Evolutionary conservation across 2,113 vertebrate species (phyloP), one percentile per base, ranked within the genome.

Genomic region (Platycercus adscitus): DNA sequence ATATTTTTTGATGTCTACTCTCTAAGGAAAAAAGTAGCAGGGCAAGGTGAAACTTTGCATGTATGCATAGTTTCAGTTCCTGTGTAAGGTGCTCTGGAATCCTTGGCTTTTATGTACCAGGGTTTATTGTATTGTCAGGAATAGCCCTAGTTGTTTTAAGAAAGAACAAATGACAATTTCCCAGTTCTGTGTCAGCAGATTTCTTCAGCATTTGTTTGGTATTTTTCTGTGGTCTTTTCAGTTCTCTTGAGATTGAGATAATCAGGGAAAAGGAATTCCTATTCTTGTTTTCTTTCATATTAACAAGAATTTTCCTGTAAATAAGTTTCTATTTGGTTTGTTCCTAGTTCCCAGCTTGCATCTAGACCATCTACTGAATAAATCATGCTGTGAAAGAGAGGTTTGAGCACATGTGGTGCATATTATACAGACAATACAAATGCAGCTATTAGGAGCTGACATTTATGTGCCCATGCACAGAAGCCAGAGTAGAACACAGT

Each of bases 321-420:
- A 39, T 71, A 71, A n/a, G 3, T 39, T 87, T 87, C 65, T 29
- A 25, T 10, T 13, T 79, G 4, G 4, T 60, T 89, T 84, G 23
- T 43, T 47, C 23, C 33, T 55, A 35, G 7, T 52, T 91, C 9
- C 6, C 26, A 79, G 29, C 18, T 44, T 76, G 47, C 35, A 89
- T 33, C 78, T 71, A 72, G 26, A 25, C 23, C 9, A 47, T 41
- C 23, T 84, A 64, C 11, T 14, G 44, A 46, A 55, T 68, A 89
- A 91, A 94, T 73, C 28, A n/a, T 77, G n/a, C 25, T 63, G 37
- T 56, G 47, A 92, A 88, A 77, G 28, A 71, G 21, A 78, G 15
- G 9, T 37, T 56, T 66, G n/a, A 14, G n/a, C n/a, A 78, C 21
- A 25, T 58, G 19, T 75, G 39, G 0, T 83, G 31, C 20, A 23